These are phyloP conservation scores for Calyptomena viridis DNA, from an alignment of 2,113 vertebrate species.

Conservation along the genomic window DNA sequence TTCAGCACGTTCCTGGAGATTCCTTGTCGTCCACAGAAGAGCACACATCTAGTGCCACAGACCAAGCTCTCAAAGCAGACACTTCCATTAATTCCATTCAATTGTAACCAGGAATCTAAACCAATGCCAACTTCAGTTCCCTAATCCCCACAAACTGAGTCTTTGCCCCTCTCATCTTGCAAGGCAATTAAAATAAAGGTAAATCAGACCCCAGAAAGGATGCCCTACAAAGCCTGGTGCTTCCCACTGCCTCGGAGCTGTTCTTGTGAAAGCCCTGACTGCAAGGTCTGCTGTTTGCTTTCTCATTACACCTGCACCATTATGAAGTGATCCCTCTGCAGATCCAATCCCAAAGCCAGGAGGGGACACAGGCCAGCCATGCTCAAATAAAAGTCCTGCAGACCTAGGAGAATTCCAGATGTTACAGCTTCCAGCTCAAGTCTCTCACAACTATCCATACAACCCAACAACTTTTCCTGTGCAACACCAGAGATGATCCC, in stretches of 20 bases:
- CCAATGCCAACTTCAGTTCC: not conserved
- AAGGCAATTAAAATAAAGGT: not conserved
- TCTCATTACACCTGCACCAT: not conserved
- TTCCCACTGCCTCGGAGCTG: rapidly evolving
- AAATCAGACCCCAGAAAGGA: not conserved
- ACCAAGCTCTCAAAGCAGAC: not conserved
- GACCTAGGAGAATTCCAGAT: not conserved
- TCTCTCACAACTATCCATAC: not conserved
- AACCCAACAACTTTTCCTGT: not conserved
- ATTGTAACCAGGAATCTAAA: not conserved
- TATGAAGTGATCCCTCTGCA: not conserved
- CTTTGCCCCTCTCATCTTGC: not conserved
- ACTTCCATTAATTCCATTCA: not conserved
- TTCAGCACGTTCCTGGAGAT: not conserved
- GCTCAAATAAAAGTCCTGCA: not conserved
- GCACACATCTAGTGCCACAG: not conserved
- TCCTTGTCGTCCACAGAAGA: not conserved
- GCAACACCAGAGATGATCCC: not conserved
- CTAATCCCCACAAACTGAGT: not conserved
- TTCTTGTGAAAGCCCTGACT: not conserved
- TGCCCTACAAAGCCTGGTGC: rapidly evolving
- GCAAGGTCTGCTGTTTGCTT: not conserved
- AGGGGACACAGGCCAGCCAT: not conserved
- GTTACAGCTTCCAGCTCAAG: not conserved
- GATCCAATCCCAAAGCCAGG: not conserved